These are phyloP conservation scores for Amblyornis subalaris DNA, from an alignment of 2,113 vertebrate species.

Conservation along the genomic window DNA sequence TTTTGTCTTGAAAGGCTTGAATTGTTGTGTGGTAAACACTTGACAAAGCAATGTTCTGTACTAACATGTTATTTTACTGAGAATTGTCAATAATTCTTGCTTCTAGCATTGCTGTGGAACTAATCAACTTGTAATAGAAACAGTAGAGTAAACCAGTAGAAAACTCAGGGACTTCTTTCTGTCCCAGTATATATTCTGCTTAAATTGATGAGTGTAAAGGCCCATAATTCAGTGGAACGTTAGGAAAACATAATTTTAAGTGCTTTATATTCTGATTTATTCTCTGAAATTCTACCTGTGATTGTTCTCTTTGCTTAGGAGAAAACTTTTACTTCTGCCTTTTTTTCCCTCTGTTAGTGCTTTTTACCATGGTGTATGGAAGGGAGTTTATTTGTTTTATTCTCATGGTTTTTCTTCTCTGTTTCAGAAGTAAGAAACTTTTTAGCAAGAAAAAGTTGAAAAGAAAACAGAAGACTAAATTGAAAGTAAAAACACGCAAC, in stretches of 20 bases:
- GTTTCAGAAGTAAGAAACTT: constrained; percentile 91
- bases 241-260: not conserved
- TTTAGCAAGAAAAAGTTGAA: constrained; percentile 98
- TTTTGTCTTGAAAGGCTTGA: not conserved
- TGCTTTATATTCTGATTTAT: not conserved
- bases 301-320: not conserved
- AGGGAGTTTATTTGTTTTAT: not conserved
- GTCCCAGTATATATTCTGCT: not conserved
- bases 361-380: not conserved
- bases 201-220: not conserved
- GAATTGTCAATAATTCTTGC: not conserved
- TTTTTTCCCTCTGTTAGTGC: not conserved
- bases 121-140: not conserved
- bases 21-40: not conserved
- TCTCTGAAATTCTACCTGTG: not conserved
- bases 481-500: constrained; percentile 94
- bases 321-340: not conserved
- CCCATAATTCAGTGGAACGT: not conserved
- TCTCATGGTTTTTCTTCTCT: not conserved
- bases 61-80: not conserved
- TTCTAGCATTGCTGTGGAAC: not conserved
- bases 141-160: not conserved
- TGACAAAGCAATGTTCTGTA: not conserved
- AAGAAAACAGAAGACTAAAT: constrained; percentile 96
- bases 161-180: not conserved